Percentiles rank a stretch among this genome's conserved stretches.
These are phyloP conservation scores for Lithobates sylvaticus DNA, from an alignment of 2,797 vertebrate genomes.

Conservation along the genomic window DNA sequence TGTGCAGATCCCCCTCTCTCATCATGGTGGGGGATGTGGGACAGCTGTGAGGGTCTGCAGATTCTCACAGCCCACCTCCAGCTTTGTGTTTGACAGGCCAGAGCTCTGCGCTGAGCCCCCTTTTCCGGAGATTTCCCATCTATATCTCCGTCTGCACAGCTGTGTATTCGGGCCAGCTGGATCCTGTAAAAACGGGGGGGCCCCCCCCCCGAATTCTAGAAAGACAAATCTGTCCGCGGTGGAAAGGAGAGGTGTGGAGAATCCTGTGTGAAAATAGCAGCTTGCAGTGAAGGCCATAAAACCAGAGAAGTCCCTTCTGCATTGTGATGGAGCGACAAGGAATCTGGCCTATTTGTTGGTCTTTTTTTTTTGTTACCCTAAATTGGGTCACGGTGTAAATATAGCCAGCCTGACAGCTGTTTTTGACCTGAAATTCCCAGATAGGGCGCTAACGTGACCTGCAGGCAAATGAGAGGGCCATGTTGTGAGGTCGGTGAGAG, in stretches of 20 bases:
- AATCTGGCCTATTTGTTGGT: background rate
- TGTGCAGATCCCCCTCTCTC: conserved; percentile 10
- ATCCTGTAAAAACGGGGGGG: background rate
- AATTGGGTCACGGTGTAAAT: too few relatives aligned
- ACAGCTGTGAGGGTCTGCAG: conserved; percentile 46
- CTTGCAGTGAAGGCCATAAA: background rate
- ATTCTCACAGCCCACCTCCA: conserved; percentile 36
- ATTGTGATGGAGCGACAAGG: background rate
- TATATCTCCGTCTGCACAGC: conserved; percentile 1
- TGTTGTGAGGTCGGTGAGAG: too few relatives aligned
- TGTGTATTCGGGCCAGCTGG: background rate
- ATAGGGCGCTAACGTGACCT: too few relatives aligned
- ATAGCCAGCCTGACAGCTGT: too few relatives aligned
- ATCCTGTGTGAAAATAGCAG: background rate
- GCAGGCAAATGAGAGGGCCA: too few relatives aligned
- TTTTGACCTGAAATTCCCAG: too few relatives aligned
- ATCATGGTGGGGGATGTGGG: background rate
- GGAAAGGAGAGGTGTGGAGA: background rate
- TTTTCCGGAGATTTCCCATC: background rate
- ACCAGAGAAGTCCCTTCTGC: background rate
- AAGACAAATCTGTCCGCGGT: background rate
- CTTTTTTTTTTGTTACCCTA: background rate
- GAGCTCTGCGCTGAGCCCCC: background rate
- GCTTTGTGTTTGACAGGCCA: conserved; percentile 9
- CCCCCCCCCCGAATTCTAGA: background rate